phyloP scores from a whole-genome alignment of 2,797 vertebrate species.

The Lacerta bilineata region DNA sequence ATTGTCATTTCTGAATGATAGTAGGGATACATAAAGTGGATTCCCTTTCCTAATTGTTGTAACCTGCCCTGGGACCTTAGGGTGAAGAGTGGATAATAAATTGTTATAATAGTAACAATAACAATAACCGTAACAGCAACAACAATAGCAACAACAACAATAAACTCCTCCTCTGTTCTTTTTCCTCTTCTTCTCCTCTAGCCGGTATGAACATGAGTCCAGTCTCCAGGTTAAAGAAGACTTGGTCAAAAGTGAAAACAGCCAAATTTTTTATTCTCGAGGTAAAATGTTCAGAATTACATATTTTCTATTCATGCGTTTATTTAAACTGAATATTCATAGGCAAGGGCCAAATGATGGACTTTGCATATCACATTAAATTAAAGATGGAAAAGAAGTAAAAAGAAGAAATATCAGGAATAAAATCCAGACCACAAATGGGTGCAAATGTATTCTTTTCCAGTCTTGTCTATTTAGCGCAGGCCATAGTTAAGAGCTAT shows the following conservation, averaged over 20 bases:
- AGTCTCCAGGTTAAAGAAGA: conserved; percentile 94
- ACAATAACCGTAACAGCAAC: too few species aligned
- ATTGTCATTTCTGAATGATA: conserved; percentile 27
- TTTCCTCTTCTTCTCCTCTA: conserved; percentile 64
- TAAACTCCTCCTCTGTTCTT: background rate
- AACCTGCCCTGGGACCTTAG: too few species aligned
- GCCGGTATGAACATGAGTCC: conserved; percentile 98
- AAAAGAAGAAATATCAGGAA: background rate
- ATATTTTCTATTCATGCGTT: background rate
- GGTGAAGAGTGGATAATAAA: too few species aligned
- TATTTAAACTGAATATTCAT: background rate
- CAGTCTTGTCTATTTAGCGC: background rate
- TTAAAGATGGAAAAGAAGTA: background rate
- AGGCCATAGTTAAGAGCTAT: background rate
- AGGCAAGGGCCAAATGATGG: background rate
- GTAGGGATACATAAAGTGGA: background rate
- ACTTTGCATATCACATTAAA: background rate
- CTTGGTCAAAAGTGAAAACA: conserved; percentile 96
- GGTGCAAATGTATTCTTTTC: background rate
- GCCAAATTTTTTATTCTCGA: conserved; percentile 97
- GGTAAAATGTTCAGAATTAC: conserved; percentile 75
- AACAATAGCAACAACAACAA: too few species aligned
- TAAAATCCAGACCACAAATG: background rate
- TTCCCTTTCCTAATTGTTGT: conserved; percentile 27
- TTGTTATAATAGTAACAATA: too few species aligned